Evolutionary conservation across 2,888 invertebrate species (phyloP).

Genomic region (Rhimphoctona megacephalus): DNA sequence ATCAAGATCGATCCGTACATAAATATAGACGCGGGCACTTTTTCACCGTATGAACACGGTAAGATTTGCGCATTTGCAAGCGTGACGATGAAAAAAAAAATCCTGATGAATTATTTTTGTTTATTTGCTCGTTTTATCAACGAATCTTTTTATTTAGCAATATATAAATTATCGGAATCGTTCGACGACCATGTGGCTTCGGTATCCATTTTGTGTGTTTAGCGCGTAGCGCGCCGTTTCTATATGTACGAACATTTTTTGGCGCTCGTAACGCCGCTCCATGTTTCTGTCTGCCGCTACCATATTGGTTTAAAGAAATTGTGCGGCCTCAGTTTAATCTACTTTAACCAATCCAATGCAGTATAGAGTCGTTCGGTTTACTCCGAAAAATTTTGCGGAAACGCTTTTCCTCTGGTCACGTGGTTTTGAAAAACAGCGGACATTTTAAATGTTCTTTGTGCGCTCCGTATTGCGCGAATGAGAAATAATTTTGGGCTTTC

Average conservation of each 20-base stretch:
- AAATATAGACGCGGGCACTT: conserved; percentile 99
- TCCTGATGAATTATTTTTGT: neutral
- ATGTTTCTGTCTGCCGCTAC: neutral
- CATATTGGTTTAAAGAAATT: neutral
- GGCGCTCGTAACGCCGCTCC: neutral
- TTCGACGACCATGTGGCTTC: conserved; percentile 72
- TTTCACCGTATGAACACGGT: conserved; percentile 99
- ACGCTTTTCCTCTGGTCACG: conserved; percentile 10
- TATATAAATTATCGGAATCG: conserved; percentile 12
- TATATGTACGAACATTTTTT: neutral
- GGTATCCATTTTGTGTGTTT: conserved; percentile 74
- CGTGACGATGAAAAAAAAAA: neutral
- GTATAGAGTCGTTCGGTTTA: neutral
- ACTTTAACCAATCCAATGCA: neutral
- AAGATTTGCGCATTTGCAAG: conserved; percentile 80
- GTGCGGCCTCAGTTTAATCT: neutral
- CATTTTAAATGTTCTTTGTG: neutral
- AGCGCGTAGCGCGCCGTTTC: conserved; percentile 58
- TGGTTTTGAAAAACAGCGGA: conserved; percentile 15
- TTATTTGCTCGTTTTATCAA: neutral
- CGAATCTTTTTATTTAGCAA: neutral
- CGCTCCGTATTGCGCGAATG: neutral
- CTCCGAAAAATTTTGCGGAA: neutral
- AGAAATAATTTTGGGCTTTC: neutral
- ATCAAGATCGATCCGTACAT: conserved; percentile 99